phyloP scores from a whole-genome alignment of 2,797 vertebrate species.

The Helicolenus hilgendorfi region DNA sequence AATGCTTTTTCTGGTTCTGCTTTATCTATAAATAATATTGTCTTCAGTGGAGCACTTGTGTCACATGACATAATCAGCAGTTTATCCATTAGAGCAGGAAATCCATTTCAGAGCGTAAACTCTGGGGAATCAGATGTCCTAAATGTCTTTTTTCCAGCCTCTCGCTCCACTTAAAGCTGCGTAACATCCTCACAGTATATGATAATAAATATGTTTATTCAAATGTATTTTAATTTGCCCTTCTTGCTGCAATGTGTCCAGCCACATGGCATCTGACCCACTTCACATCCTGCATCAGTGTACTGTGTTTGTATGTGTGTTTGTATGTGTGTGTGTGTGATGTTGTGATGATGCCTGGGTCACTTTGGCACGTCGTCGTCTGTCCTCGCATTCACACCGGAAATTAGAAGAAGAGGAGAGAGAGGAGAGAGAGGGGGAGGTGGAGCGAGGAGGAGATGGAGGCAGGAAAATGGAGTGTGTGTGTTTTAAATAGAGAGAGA shows the following conservation, averaged over 20 bases:
- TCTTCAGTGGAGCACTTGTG: background rate
- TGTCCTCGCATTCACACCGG: slow-evolving; percentile 35
- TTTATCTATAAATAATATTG: background rate
- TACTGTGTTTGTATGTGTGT: background rate
- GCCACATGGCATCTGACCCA: slow-evolving; percentile 59
- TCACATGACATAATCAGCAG: slow-evolving; percentile 19
- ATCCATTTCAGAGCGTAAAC: background rate
- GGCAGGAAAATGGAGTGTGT: slow-evolving; percentile 24
- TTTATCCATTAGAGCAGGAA: slow-evolving; percentile 17
- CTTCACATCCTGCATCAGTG: slow-evolving; percentile 45
- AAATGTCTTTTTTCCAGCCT: background rate
- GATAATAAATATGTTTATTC: slow-evolving; percentile 24
- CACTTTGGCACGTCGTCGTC: slow-evolving; percentile 15
- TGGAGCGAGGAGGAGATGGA: background rate
- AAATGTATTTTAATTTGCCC: slow-evolving; percentile 27
- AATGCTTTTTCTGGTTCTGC: background rate
- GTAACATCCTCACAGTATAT: background rate
- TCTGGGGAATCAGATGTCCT: background rate
- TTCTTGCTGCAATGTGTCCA: background rate
- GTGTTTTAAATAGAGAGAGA: slow-evolving; percentile 1
- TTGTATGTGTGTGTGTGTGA: background rate
- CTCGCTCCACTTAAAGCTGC: background rate
- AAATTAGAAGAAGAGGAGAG: slow-evolving; percentile 38
- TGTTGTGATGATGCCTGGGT: slow-evolving; percentile 32
- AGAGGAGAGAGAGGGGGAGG: background rate